phyloP scores from a whole-genome alignment of 1,140 invertebrate species.

The Calliphora vicina region DNA sequence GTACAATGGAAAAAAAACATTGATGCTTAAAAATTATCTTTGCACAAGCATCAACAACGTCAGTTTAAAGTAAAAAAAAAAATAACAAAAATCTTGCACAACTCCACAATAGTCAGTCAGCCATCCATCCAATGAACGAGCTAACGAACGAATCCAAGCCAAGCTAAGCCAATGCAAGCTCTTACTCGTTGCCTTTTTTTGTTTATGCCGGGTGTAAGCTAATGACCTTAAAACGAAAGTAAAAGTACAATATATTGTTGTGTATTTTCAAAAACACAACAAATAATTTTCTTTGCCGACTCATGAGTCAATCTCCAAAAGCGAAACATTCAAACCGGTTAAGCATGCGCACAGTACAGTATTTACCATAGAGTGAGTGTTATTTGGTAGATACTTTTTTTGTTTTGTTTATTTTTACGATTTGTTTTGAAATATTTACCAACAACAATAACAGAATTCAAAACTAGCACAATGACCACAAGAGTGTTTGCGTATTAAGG shows the following conservation, averaged over 20 bases:
- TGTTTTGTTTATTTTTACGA: not conserved
- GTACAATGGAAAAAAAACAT: not conserved
- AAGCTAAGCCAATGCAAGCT: not conserved
- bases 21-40: slow-evolving; percentile 22
- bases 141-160: not conserved
- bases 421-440: slow-evolving; percentile 35
- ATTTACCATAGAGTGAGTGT: not conserved
- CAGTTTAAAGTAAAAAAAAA: no score
- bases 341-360: not conserved
- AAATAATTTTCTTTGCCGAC: not conserved
- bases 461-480: slow-evolving; percentile 42
- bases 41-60: not conserved
- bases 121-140: not conserved
- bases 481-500: slow-evolving; percentile 18
- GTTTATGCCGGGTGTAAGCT: slow-evolving; percentile 31
- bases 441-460: not conserved
- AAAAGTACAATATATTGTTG: slow-evolving; percentile 38
- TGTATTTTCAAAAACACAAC: not conserved
- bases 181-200: not conserved
- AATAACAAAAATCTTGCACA: slow-evolving; percentile 21
- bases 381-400: not conserved
- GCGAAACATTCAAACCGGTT: slow-evolving; percentile 24
- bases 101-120: not conserved
- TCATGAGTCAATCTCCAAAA: slow-evolving; percentile 11
- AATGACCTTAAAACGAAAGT: slow-evolving; percentile 43